Evolutionary conservation across 37 sponge, comb jelly and placozoan species (phyloP).

Genomic region (Bolinopsis microptera): DNA sequence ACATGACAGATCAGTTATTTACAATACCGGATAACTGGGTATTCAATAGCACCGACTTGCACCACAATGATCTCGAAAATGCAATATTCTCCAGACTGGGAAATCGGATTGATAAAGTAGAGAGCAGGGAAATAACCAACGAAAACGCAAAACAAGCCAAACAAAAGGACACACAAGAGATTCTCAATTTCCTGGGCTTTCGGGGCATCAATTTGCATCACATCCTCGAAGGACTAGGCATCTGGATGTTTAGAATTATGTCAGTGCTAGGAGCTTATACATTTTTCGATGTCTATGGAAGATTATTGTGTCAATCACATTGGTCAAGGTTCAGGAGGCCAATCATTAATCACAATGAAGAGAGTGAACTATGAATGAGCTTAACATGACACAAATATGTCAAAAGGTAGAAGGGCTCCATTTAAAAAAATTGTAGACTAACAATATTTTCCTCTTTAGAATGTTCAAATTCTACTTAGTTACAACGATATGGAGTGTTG

Average conservation of each 20-base stretch:
- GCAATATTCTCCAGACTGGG: neutral
- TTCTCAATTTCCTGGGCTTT: neutral
- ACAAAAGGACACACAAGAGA: neutral
- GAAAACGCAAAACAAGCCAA: neutral
- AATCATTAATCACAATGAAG: too few relatives aligned
- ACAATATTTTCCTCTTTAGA: too few relatives aligned
- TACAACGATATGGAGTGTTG: too few relatives aligned
- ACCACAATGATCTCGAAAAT: neutral
- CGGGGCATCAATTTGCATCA: neutral
- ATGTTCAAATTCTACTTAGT: too few relatives aligned
- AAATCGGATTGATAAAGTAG: neutral
- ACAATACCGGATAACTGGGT: neutral
- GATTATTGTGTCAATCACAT: too few relatives aligned
- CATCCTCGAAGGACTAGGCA: neutral
- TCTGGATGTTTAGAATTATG: neutral
- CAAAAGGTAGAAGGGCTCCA: too few relatives aligned
- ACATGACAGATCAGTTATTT: neutral
- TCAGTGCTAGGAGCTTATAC: neutral
- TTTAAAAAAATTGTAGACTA: too few relatives aligned
- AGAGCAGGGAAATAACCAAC: neutral
- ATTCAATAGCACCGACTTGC: neutral
- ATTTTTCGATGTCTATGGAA: neutral
- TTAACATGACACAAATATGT: too few relatives aligned
- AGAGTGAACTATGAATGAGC: too few relatives aligned
- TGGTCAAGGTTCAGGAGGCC: too few relatives aligned